Percentiles rank a stretch among this genome's conserved stretches.
Evolutionary conservation across 2,797 vertebrate genomes (phyloP).

Genomic region (Sebastolobus alascanus): DNA sequence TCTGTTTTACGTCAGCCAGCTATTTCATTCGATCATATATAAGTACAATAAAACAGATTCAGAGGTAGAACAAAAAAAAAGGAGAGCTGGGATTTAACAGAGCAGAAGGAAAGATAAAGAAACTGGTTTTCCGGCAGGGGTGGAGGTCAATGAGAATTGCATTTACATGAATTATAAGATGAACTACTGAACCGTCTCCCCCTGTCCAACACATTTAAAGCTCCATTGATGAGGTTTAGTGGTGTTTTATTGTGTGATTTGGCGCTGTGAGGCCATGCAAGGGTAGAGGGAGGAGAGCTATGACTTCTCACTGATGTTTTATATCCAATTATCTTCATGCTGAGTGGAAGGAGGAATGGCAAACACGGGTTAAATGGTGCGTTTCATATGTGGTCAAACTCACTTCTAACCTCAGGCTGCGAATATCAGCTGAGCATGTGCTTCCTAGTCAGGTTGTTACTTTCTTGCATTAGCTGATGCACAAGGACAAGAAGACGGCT

Average conservation of each 20-base stretch:
- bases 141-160: slow-evolving; percentile 44
- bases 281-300: slow-evolving; percentile 41
- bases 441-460: slow-evolving; percentile 18
- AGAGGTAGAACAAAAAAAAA: background rate
- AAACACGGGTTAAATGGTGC: slow-evolving; percentile 66
- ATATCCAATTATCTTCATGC: slow-evolving; percentile 77
- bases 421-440: slow-evolving; percentile 36
- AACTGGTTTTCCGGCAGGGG: slow-evolving; percentile 24
- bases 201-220: slow-evolving; percentile 52
- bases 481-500: background rate
- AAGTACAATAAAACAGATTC: slow-evolving; percentile 24
- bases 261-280: slow-evolving; percentile 40
- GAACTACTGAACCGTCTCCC: slow-evolving; percentile 27
- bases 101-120: slow-evolving; percentile 37
- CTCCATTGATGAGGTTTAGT: slow-evolving; percentile 63
- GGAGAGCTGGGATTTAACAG: slow-evolving; percentile 8
- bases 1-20: slow-evolving; percentile 37
- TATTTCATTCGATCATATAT: slow-evolving; percentile 46
- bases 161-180: slow-evolving; percentile 45
- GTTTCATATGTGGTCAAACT: slow-evolving; percentile 73
- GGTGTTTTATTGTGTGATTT: slow-evolving; percentile 67
- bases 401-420: slow-evolving; percentile 55
- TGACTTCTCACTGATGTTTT: slow-evolving; percentile 72
- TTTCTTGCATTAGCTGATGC: slow-evolving; percentile 20
- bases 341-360: slow-evolving; percentile 63